Percentiles rank a stretch among this genome's conserved stretches.
Conservation (phyloP, 2,888 invertebrate species). For the Drosophila yooni region DNA sequence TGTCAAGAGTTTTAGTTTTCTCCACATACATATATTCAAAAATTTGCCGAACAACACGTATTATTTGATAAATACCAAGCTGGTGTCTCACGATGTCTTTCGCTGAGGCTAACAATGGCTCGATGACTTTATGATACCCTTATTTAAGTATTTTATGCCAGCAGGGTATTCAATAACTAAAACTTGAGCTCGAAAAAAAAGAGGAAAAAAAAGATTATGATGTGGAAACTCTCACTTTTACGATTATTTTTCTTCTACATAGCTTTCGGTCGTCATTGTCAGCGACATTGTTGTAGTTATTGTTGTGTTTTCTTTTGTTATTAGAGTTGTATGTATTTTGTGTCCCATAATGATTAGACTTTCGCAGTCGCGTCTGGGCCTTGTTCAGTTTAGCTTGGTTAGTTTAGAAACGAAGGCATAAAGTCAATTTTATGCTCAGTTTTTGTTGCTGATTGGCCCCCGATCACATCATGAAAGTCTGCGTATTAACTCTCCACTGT, state of each 20-base stretch:
- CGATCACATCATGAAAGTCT: conserved; percentile 66
- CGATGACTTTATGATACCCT: neutral
- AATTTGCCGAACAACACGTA: neutral
- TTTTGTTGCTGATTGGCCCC: conserved; percentile 71
- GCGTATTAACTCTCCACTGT: neutral
- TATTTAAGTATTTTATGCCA: neutral
- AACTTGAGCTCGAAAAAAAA: conserved; percentile 32
- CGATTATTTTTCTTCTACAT: conserved; percentile 75
- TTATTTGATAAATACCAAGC: neutral
- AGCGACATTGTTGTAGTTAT: conserved; percentile 22
- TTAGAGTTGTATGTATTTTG: conserved; percentile 51
- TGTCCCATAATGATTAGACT: conserved; percentile 75
- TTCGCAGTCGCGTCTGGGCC: conserved; percentile 50
- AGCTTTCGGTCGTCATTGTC: conserved; percentile 71
- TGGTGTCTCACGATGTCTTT: neutral
- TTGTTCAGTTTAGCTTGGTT: conserved; percentile 29
- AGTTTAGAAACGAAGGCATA: conserved; percentile 67
- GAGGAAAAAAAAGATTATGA: conserved; percentile 62
- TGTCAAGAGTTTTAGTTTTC: neutral
- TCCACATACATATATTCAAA: neutral
- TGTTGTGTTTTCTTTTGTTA: conserved; percentile 61
- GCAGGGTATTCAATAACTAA: conserved; percentile 43
- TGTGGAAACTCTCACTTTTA: conserved; percentile 82
- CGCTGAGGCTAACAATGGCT: neutral
- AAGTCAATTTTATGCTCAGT: conserved; percentile 78